Evolutionary conservation across 2,797 vertebrate genomes (phyloP).

Genomic region (Myiothlypis coronata): DNA sequence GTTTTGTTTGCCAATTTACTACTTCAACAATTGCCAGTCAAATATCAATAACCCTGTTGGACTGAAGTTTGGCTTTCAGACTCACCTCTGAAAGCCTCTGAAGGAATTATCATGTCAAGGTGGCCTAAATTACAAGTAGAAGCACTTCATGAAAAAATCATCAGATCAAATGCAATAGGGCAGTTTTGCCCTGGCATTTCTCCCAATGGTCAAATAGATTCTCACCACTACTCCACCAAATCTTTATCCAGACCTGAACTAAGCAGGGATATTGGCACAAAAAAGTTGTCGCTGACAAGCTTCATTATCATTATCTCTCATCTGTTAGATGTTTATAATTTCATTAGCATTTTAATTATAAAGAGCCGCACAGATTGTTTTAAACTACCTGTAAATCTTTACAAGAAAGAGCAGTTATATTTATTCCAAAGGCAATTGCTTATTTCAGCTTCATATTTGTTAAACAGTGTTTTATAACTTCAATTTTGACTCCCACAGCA

Average conservation of each 20-base stretch:
- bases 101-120: neutral
- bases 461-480: neutral
- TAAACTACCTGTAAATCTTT: constrained; percentile 49
- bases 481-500: neutral
- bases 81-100: neutral
- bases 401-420: neutral
- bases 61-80: neutral
- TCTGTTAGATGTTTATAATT: constrained; percentile 72
- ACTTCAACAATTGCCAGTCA: neutral
- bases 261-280: constrained; percentile 16
- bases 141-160: constrained; percentile 19
- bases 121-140: constrained; percentile 15
- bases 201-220: constrained; percentile 55
- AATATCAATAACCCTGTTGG: neutral
- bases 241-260: constrained; percentile 55
- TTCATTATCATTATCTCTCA: constrained; percentile 52
- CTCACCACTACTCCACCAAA: constrained; percentile 51
- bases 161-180: constrained; percentile 38
- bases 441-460: neutral
- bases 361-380: constrained; percentile 50
- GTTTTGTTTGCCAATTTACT: neutral
- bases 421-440: neutral
- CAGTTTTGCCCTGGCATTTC: constrained; percentile 15
- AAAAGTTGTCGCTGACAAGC: constrained; percentile 41
- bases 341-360: constrained; percentile 72